Evolutionary conservation across 1,140 invertebrate genomes (phyloP).

Genomic region (Euura lappo): DNA sequence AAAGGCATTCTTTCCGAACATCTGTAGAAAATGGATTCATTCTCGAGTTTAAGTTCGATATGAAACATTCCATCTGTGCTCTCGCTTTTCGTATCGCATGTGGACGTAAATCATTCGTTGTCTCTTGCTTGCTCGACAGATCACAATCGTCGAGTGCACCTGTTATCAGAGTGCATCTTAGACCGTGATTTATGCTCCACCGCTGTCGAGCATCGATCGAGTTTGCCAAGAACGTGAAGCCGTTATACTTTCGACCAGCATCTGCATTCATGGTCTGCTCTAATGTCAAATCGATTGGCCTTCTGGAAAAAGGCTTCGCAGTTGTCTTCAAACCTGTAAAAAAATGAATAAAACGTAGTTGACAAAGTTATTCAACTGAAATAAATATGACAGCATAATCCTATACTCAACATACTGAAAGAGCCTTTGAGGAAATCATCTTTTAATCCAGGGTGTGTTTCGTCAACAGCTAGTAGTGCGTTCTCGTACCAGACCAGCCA

Average conservation of each 20-base stretch:
- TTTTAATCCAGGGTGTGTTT: conserved; percentile 32
- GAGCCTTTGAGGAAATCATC: conserved; percentile 24
- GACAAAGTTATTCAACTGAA: too few relatives aligned
- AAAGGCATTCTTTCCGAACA: conserved; percentile 34
- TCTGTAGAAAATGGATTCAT: conserved; percentile 37
- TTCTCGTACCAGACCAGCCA: neutral
- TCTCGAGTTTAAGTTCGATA: conserved; percentile 30
- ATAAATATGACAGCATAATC: too few relatives aligned
- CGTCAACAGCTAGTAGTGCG: conserved; percentile 16
- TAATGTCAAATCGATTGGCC: conserved; percentile 27
- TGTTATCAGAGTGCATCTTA: too few relatives aligned
- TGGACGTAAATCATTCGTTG: conserved; percentile 35
- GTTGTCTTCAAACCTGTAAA: conserved; percentile 23
- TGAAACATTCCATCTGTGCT: conserved; percentile 33
- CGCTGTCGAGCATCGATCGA: conserved; percentile 40
- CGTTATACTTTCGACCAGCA: conserved; percentile 35
- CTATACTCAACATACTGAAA: conserved; percentile 15
- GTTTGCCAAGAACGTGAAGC: conserved; percentile 28
- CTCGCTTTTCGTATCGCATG: conserved; percentile 35
- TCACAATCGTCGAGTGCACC: too few relatives aligned
- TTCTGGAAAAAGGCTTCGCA: conserved; percentile 25
- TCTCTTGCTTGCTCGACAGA: neutral
- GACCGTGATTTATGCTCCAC: conserved; percentile 35
- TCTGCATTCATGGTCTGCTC: conserved; percentile 18
- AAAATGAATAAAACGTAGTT: too few relatives aligned